Evolutionary conservation across 2,113 vertebrate species (phyloP).

Genomic region (Fregata magnificens): DNA sequence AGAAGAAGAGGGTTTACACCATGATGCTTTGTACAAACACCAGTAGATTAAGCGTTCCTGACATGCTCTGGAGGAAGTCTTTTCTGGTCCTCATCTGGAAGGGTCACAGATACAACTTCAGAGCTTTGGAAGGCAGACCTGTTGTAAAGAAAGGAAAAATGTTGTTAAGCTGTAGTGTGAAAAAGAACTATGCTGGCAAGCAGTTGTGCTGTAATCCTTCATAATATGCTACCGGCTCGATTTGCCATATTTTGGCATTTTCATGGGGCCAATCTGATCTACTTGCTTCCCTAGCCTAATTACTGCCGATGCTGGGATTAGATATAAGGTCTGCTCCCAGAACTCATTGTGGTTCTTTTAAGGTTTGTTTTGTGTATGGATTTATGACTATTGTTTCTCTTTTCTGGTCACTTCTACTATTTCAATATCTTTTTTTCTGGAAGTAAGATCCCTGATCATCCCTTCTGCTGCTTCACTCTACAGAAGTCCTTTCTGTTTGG

Average conservation of each 20-base stretch:
- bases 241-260: not conserved
- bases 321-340: not conserved
- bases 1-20: not conserved
- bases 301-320: not conserved
- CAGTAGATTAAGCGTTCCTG: not conserved
- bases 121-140: not conserved
- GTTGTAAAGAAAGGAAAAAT: not conserved
- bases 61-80: not conserved
- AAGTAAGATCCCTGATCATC: not conserved
- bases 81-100: not conserved
- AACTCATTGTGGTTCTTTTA: not conserved
- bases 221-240: too few relatives aligned
- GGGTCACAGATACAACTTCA: not conserved
- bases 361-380: not conserved
- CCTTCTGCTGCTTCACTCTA: not conserved
- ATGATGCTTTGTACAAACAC: not conserved
- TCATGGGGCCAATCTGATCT: not conserved
- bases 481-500: not conserved
- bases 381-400: not conserved
- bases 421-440: not conserved
- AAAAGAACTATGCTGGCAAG: too few relatives aligned
- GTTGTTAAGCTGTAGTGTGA: not conserved
- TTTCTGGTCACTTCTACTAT: not conserved
- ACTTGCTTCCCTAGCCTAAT: not conserved
- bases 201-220: not conserved